Conservation (phyloP, 2,113 vertebrate genomes). For the Antechinus stuartii region DNA sequence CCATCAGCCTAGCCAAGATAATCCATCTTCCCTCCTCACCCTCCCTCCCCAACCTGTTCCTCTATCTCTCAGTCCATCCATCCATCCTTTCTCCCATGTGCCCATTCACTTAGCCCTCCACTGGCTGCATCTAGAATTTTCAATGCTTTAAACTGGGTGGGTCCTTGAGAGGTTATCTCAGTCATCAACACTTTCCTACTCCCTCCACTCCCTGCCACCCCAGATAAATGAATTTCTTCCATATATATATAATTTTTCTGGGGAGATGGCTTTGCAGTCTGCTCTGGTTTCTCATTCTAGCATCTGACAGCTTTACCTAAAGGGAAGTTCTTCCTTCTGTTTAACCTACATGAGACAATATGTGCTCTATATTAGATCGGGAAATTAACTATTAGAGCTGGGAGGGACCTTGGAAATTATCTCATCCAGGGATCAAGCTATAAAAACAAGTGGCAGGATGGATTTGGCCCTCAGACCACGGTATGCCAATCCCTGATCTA, state of each 20-base stretch:
- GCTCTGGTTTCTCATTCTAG: neutral
- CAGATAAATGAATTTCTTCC: neutral
- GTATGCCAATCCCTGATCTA: neutral
- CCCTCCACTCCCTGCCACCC: neutral
- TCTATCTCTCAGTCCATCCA: neutral
- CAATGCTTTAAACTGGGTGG: neutral
- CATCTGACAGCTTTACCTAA: neutral
- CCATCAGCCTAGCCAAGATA: slow-evolving; percentile 43
- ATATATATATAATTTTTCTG: neutral
- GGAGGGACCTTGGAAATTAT: neutral
- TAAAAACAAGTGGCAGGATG: neutral
- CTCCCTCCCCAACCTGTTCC: neutral
- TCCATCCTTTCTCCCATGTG: neutral
- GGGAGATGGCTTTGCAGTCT: neutral
- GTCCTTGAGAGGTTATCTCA: neutral
- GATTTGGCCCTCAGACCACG: neutral
- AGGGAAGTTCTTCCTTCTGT: slow-evolving; percentile 24
- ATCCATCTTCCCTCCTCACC: slow-evolving; percentile 48
- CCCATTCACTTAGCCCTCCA: neutral
- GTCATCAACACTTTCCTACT: neutral
- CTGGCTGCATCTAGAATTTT: neutral
- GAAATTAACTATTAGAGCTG: neutral
- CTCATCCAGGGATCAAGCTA: neutral
- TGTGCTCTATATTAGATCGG: neutral
- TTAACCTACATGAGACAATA: neutral